Base-by-base conservation (phyloP, 2,888 invertebrate species). In the Neria commutata region DNA sequence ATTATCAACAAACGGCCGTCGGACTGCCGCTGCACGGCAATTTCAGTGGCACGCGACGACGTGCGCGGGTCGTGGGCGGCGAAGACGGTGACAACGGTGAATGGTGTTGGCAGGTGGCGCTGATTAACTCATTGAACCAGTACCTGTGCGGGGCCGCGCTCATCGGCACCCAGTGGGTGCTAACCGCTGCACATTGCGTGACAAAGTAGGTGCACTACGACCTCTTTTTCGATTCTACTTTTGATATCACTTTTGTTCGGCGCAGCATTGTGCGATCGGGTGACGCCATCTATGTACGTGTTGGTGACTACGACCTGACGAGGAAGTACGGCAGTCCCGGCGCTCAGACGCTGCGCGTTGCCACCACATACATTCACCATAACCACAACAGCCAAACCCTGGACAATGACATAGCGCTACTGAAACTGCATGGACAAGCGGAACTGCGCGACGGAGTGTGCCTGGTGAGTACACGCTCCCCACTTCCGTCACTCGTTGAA, bases 21-120 rank as follows among this genome's bases (percentile, higher is more conserved):
- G 49, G 58, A 47, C 40, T 55, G 29, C 40, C 56, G n/a, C 40
- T 58, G 29, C 64, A 62, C 29, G 11, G 11, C 14, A 75, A 73
- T 23, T 69, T 63, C 33, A 70, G 52, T 8, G 72, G 60, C 23
- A 58, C 47, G 58, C 65, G 71, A 0, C 67, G 74, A 0, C 67
- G 76, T 1, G 80, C 78, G 5, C 80, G 82, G 29, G 94, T 95
- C 60, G 94, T 95, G 65, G 95, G 95, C 11, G 95, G 95, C 14
- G 92, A 91, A 80, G 95, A 95, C 77, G 93, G 95, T 1, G 90
- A 90, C 69, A 90, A 94, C 59, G 94, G 93, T 47, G 95, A 95
- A 84, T 95, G 95, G 94, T 95, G 95, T 82, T 95, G 95, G 95
- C 94, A 94, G 83, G 93, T 92, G 65, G 95, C 95, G 1, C 85